Percentiles rank a stretch among this genome's conserved stretches.
These are phyloP conservation scores for Drosophila miranda DNA, from an alignment of 1,140 invertebrate genomes.

Conservation along the genomic window DNA sequence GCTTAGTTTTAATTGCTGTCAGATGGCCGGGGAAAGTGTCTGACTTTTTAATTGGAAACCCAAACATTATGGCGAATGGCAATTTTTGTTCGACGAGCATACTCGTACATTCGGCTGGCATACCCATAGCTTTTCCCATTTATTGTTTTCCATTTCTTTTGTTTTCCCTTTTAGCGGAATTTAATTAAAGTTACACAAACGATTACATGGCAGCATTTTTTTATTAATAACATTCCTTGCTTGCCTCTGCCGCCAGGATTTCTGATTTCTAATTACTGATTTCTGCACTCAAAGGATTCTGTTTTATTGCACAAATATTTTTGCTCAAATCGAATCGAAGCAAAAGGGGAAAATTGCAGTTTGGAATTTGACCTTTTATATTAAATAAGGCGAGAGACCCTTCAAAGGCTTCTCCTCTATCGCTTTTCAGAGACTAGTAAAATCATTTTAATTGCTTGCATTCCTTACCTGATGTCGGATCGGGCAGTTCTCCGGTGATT, in stretches of 20 bases:
- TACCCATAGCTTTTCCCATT: slow-evolving; percentile 14
- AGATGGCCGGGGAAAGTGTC: slow-evolving; percentile 20
- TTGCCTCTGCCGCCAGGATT: not conserved
- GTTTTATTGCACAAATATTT: slow-evolving; percentile 25
- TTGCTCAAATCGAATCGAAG: slow-evolving; percentile 9
- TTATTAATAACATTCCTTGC: slow-evolving; percentile 50
- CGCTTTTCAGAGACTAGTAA: not conserved
- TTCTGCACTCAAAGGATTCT: slow-evolving; percentile 18
- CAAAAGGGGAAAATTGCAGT: slow-evolving; percentile 21
- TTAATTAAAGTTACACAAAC: slow-evolving; percentile 66
- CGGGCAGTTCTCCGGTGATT: slow-evolving; percentile 94
- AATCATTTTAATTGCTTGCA: slow-evolving; percentile 5
- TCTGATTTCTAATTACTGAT: too few relatives aligned
- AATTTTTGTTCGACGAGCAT: slow-evolving; percentile 22
- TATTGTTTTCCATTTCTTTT: slow-evolving; percentile 22
- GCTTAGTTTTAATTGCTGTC: slow-evolving; percentile 76
- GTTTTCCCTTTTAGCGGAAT: slow-evolving; percentile 29
- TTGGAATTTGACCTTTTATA: slow-evolving; percentile 20
- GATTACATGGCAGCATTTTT: slow-evolving; percentile 46
- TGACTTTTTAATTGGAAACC: slow-evolving; percentile 73
- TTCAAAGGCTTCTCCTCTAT: not conserved
- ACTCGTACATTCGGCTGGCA: not conserved
- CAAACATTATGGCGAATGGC: slow-evolving; percentile 60
- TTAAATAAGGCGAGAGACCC: slow-evolving; percentile 9
- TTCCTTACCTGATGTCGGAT: slow-evolving; percentile 89